A percentile compares a stretch with the other conserved stretches of the same genome.
These are phyloP conservation scores for Caenorhabditis latens DNA, from an alignment of 1,140 invertebrate species.

Conservation along the genomic window DNA sequence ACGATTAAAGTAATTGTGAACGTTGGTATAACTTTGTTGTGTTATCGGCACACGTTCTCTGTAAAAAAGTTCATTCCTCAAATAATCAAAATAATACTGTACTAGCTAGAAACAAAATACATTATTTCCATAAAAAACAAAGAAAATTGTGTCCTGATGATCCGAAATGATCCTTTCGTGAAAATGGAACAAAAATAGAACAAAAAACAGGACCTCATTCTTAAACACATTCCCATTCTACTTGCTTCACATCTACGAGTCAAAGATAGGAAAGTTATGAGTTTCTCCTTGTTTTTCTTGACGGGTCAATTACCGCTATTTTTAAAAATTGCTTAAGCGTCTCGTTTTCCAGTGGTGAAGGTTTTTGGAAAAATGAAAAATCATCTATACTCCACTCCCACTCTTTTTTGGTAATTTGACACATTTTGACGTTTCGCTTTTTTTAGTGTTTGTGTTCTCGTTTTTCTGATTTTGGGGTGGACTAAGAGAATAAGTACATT, in stretches of 20 bases:
- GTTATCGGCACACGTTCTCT: too few relatives aligned
- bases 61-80: not conserved
- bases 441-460: constrained; percentile 20
- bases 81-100: too few relatives aligned
- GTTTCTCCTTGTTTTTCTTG: not conserved
- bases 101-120: too few relatives aligned
- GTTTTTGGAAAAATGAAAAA: constrained; percentile 8
- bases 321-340: not conserved
- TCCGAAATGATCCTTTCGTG: not conserved
- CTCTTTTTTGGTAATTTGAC: constrained; percentile 39
- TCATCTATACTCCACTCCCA: not conserved
- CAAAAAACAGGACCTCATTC: not conserved
- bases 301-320: not conserved
- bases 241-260: not conserved
- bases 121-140: not conserved
- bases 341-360: not conserved
- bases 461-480: constrained; percentile 36
- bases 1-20: not conserved
- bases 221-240: constrained; percentile 32
- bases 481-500: constrained; percentile 18
- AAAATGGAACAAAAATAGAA: constrained; percentile 5
- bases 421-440: not conserved
- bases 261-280: constrained; percentile 13
- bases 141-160: not conserved
- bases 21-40: not conserved